These are phyloP conservation scores for Myrmophylax atrothorax DNA, from an alignment of 2,113 vertebrate genomes.

Conservation along the genomic window DNA sequence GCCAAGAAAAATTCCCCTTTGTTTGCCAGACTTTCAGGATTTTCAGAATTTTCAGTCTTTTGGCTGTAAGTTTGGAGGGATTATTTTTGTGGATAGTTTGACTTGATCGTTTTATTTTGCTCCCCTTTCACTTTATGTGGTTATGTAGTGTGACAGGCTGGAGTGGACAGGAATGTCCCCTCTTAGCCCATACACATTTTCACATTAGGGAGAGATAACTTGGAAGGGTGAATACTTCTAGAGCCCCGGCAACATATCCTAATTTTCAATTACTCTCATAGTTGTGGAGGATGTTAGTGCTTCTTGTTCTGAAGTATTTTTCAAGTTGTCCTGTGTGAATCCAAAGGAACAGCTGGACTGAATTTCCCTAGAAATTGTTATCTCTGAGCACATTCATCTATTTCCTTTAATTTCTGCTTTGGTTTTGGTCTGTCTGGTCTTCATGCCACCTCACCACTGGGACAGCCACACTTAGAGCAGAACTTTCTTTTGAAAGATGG, in stretches of 20 bases:
- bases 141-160: neutral
- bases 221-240: neutral
- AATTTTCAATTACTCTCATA: neutral
- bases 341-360: neutral
- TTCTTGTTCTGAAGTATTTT: neutral
- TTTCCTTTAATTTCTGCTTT: slow-evolving; percentile 12
- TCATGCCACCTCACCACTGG: neutral
- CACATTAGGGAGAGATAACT: neutral
- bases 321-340: neutral
- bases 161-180: neutral
- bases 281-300: neutral
- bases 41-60: neutral
- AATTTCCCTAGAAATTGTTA: neutral
- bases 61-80: neutral
- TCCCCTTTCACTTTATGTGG: neutral
- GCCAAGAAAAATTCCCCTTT: neutral
- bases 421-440: neutral
- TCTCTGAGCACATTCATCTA: neutral
- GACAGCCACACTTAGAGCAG: neutral
- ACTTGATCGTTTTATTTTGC: slow-evolving; percentile 10
- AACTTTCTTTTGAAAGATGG: neutral
- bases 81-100: neutral
- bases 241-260: neutral
- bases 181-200: neutral
- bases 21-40: neutral